Evolutionary conservation across 2,113 vertebrate genomes (phyloP).

Genomic region (Balaeniceps rex): DNA sequence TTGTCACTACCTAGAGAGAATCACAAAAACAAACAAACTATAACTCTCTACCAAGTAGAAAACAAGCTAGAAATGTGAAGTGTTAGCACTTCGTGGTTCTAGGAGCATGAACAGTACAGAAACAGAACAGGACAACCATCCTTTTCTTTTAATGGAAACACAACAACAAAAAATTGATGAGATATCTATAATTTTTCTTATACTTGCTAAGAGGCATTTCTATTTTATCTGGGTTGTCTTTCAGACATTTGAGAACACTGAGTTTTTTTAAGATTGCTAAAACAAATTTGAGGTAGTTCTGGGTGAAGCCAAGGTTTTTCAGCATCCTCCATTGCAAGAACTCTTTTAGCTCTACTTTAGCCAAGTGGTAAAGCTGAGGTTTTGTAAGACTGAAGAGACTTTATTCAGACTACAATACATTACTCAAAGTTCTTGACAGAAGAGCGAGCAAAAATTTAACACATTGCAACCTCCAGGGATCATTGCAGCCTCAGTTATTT

Average conservation of each 20-base stretch:
- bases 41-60: neutral
- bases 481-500: neutral
- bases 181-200: neutral
- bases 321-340: neutral
- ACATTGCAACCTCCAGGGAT: neutral
- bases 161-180: fast-evolving
- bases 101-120: neutral
- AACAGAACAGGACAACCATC: neutral
- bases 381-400: neutral
- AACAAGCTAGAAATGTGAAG: neutral
- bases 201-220: neutral
- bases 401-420: neutral
- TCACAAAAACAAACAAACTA: neutral
- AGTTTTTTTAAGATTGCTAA: neutral
- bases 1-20: slow-evolving; percentile 88
- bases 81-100: neutral
- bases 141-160: neutral
- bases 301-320: neutral
- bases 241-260: neutral
- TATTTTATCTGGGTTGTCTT: neutral
- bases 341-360: neutral
- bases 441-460: neutral
- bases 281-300: neutral
- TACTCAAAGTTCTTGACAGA: neutral
- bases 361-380: neutral